Evolutionary conservation across 2,888 invertebrate species (phyloP), one percentile per base, ranked within the genome.

Genomic region (Pyrocoelia pectoralis): DNA sequence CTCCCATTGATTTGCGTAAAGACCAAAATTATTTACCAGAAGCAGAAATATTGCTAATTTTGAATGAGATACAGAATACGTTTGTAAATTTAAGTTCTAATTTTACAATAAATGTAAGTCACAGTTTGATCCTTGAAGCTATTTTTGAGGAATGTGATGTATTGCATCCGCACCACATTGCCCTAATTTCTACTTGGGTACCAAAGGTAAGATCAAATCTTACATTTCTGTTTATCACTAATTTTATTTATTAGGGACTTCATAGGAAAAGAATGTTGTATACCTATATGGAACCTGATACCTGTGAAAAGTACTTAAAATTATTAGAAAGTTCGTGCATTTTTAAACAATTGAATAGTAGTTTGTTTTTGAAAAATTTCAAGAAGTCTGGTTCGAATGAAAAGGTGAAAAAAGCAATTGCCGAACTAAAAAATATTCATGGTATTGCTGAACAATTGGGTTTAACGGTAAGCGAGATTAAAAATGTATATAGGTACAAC

Each of bases 1-100:
- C 92, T 3, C 89, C 94, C 1, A 87, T 52, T 17, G 48, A 56
- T 13, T 33, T 49, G 12, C 10, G 29, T 10, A 58, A 52, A 14
- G 15, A 14, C 6, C 10, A 1, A 15, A 51, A 29, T 41, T 52
- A 40, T n/a, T 5, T 58, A 12, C 28, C 41, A n/a, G 58, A 58
- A 14, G 58, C 58, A 29, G 58, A 58, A 52, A 43, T 58, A 13
- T 43, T 58, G 14, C 5, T 19, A 12, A 46, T 52, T 6, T 14
- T 58, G 5, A 17, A 10, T 28, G 33, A 52, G 41, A 24, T 58
- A 15, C 13, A 17, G 4, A 33, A 58, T 15, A 13, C 43, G 8
- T 58, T 58, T 1, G 13, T n/a, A 14, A 14, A 33, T 18, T 43
- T 52, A 4, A 14, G 24, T 2, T 18, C 41, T n/a, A 6, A 24